Percentiles rank a stretch among this genome's conserved stretches.
Evolutionary conservation across 2,888 invertebrate genomes (phyloP).

Genomic region (Lymantria dispar): DNA sequence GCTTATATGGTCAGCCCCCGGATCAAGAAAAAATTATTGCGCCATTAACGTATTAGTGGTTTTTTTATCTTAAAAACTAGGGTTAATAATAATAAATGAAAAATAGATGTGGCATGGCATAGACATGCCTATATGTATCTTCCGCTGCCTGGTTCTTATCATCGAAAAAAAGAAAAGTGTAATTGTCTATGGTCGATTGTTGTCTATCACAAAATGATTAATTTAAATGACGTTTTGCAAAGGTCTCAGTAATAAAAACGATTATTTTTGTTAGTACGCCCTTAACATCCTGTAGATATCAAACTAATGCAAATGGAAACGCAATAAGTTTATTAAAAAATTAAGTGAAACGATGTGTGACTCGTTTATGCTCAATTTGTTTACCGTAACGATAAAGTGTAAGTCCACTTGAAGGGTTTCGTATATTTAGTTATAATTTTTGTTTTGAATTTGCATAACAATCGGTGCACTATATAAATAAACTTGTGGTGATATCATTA

Average conservation of each 20-base stretch:
- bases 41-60: no score
- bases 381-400: conserved; percentile 49
- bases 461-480: conserved; percentile 32
- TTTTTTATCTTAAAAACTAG: no score
- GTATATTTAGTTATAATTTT: conserved; percentile 38
- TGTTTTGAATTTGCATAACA: conserved; percentile 24
- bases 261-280: conserved; percentile 32
- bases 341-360: conserved; percentile 39
- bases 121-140: neutral
- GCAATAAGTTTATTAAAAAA: conserved; percentile 32
- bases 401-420: conserved; percentile 65
- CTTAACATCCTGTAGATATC: conserved; percentile 15
- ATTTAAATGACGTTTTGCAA: conserved; percentile 49
- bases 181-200: neutral
- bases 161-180: neutral
- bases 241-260: conserved; percentile 35
- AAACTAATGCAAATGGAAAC: conserved; percentile 27
- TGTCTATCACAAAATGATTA: neutral
- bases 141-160: neutral
- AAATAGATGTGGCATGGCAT: no score
- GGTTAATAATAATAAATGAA: no score
- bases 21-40: no score
- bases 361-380: conserved; percentile 34
- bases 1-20: no score
- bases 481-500: conserved; percentile 19